Conservation (phyloP, 92 coral and sea anemone species). For the Epizoanthus fatuus region DNA sequence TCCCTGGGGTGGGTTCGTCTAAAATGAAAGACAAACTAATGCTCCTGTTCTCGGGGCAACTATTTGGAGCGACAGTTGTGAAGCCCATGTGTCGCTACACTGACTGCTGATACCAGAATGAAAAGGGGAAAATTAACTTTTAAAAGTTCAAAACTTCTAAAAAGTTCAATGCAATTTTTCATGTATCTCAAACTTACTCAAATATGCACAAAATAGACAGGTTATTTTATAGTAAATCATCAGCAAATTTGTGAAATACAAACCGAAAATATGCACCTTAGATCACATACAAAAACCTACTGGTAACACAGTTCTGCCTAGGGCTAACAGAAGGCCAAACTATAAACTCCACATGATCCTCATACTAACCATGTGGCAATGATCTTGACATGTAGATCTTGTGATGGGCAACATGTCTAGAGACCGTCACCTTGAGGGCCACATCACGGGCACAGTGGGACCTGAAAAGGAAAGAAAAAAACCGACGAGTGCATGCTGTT, state of each 20-base stretch:
- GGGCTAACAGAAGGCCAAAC: constrained; percentile 38
- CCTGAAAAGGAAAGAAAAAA: constrained; percentile 91
- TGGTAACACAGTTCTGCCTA: constrained; percentile 2
- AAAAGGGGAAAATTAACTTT: no score
- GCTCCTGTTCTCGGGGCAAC: no score
- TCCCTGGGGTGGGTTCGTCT: no score
- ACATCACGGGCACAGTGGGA: background rate
- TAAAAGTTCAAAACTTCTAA: no score
- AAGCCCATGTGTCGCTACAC: no score
- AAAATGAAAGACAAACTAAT: no score
- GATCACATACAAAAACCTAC: background rate
- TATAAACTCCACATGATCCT: constrained; percentile 39
- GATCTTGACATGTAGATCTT: background rate
- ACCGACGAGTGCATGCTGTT: constrained; percentile 97
- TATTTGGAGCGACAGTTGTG: no score
- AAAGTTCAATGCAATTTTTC: no score
- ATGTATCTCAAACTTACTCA: no score
- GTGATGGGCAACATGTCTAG: background rate
- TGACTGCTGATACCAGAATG: no score
- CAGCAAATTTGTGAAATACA: background rate
- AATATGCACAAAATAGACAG: no score
- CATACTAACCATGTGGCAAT: constrained; percentile 44
- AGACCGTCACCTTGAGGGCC: background rate
- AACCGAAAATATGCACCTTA: background rate
- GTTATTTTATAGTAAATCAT: no score